Base-by-base conservation (phyloP, 2,888 invertebrate species). In the Scaeva pyrastri region DNA sequence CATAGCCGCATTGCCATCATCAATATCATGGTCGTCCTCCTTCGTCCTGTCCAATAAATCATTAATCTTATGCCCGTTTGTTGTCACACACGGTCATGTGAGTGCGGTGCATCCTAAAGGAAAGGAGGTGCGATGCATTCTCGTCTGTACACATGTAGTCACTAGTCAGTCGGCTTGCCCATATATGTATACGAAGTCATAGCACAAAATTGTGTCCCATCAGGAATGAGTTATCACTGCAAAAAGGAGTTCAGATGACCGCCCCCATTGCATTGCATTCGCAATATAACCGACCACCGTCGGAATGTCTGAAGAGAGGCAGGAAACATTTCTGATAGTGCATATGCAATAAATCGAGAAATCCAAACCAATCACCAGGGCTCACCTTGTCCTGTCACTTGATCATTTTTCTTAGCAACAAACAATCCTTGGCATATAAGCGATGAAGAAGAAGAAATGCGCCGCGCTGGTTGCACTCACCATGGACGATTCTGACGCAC, bases 301-400 rank as follows among this genome's bases (percentile, higher is more conserved):
- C 39, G 39, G 31, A 31, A 5, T 8, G 31, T 7, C 39, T 19
- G 19, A 8, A 8, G 19, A 2, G 31, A 73, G 76, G 56, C 64
- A 78, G 78, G 78, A 78, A 78, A 72, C 72, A 64, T 78, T 72
- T 78, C 64, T 48, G 78, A 72, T 72, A 58, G 78, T 72, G 78
- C 64, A 66, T n/a, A n/a, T 66, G 66, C 56, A 68, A 78, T 78
- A 78, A 78, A 78, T 85, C 85, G 81, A 68, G 68, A 81, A 85
- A 85, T 81, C 81, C 81, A 85, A 81, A 85, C 76, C 85, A 85
- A 85, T 85, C 85, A 85, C 85, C 76, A 62, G 56, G 56, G 81
- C 85, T 85, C 77, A 82, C 86, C 82, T 82, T 78, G 86, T 86
- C 77, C 78, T 78, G 85, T 85, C 85, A 85, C 85, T 73, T 85